phyloP scores from a whole-genome alignment of 2,113 vertebrate genomes.

The Trinectes maculatus region DNA sequence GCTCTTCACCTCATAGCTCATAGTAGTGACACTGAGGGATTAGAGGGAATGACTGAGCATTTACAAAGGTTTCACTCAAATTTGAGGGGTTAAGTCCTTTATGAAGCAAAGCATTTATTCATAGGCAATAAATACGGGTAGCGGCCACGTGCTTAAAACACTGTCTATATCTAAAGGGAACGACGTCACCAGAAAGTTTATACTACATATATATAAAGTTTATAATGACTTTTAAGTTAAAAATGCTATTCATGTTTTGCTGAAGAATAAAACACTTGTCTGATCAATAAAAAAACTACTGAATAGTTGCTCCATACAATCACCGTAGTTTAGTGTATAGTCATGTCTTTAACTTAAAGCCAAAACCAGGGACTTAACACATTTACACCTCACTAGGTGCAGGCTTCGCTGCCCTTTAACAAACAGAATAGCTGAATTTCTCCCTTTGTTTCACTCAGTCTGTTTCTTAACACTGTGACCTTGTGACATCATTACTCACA shows the following conservation, averaged over 20 bases:
- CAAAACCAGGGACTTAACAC: constrained; percentile 43
- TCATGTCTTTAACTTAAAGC: constrained; percentile 24
- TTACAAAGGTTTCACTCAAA: constrained; percentile 36
- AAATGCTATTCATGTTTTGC: not conserved
- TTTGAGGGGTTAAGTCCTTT: constrained; percentile 43
- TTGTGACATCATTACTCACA: constrained; percentile 79
- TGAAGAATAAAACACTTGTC: not conserved
- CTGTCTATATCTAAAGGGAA: not conserved
- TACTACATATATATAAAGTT: no score
- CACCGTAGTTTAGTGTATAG: not conserved
- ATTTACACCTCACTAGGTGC: constrained; percentile 51
- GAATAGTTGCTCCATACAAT: constrained; percentile 8
- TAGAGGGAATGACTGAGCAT: constrained; percentile 15
- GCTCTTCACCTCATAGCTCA: constrained; percentile 35
- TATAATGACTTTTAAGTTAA: not conserved
- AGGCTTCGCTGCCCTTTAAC: constrained; percentile 23
- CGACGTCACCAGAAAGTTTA: constrained; percentile 2
- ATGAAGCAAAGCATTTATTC: constrained; percentile 20
- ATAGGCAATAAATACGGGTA: constrained; percentile 23
- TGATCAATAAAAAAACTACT: not conserved
- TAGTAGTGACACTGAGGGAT: constrained; percentile 44
- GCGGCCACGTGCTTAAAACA: constrained; percentile 11
- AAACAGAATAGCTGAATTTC: constrained; percentile 41
- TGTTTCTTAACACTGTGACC: constrained; percentile 79
- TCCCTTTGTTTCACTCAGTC: constrained; percentile 65